These are phyloP conservation scores for Andrena dorsata DNA, from an alignment of 2,888 invertebrate genomes.

Conservation along the genomic window DNA sequence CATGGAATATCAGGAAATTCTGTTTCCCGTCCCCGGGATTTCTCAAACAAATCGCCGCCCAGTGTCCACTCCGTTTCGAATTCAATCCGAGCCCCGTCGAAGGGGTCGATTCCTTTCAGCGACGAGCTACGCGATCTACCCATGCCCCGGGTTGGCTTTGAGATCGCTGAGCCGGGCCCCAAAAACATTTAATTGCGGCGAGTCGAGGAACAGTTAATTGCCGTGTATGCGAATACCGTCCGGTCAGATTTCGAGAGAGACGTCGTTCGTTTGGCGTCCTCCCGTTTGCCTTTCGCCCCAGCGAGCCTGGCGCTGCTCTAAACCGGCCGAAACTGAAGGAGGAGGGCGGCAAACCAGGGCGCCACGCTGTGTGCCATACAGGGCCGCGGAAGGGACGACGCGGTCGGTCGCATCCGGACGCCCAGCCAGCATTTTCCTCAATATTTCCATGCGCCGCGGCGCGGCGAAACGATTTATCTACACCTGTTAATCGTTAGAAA, in stretches of 20 bases:
- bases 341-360: neutral
- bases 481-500: too few species aligned
- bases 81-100: slow-evolving; percentile 6
- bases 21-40: neutral
- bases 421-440: neutral
- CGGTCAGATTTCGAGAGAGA: slow-evolving; percentile 25
- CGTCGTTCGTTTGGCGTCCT: slow-evolving; percentile 31
- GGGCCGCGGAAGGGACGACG: neutral
- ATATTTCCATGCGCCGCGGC: neutral
- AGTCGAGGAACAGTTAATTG: slow-evolving; percentile 47
- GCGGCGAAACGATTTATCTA: too few species aligned
- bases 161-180: neutral
- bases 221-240: slow-evolving; percentile 47
- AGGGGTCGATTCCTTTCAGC: slow-evolving; percentile 25
- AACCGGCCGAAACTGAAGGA: neutral
- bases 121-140: neutral
- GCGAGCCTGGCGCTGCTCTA: neutral
- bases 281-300: slow-evolving; percentile 42
- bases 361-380: slow-evolving; percentile 10
- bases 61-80: slow-evolving; percentile 15
- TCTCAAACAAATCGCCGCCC: slow-evolving; percentile 19
- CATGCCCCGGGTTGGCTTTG: too few species aligned
- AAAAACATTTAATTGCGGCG: slow-evolving; percentile 59
- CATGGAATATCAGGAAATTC: neutral
- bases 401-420: too few species aligned